phyloP scores from a whole-genome alignment of 2,888 invertebrate species.

The Scaptomyza reducta region DNA sequence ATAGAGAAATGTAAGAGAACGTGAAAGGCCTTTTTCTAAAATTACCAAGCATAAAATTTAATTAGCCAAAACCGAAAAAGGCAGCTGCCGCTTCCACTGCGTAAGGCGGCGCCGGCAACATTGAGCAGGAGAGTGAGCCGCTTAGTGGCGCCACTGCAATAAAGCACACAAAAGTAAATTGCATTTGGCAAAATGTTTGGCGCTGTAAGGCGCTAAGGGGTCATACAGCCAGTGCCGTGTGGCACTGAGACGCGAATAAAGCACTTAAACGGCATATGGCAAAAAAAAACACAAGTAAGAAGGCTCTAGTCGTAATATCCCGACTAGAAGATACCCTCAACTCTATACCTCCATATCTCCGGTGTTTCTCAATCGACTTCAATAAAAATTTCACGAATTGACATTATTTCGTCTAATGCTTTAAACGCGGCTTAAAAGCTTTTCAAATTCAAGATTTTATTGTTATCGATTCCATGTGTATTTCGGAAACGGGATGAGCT shows the following conservation, averaged over 20 bases:
- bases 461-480: too few species aligned
- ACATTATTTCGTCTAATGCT: too few species aligned
- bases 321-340: too few species aligned
- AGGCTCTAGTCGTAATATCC: too few species aligned
- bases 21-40: constrained; percentile 72
- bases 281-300: not conserved
- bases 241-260: constrained; percentile 18
- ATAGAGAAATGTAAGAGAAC: constrained; percentile 26
- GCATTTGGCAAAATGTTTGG: constrained; percentile 59
- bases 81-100: constrained; percentile 39
- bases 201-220: not conserved
- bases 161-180: constrained; percentile 69
- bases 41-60: constrained; percentile 80
- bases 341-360: too few species aligned
- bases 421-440: too few species aligned
- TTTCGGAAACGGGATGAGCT: too few species aligned
- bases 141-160: constrained; percentile 37
- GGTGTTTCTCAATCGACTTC: too few species aligned
- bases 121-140: not conserved
- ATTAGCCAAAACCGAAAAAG: constrained; percentile 76
- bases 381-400: too few species aligned
- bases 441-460: too few species aligned
- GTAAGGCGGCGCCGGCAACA: constrained; percentile 11
- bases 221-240: constrained; percentile 1
- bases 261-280: constrained; percentile 15